Evolutionary conservation across 2,797 vertebrate genomes (phyloP), one percentile per base, ranked within the genome.

Genomic region (Harpagifer antarcticus): DNA sequence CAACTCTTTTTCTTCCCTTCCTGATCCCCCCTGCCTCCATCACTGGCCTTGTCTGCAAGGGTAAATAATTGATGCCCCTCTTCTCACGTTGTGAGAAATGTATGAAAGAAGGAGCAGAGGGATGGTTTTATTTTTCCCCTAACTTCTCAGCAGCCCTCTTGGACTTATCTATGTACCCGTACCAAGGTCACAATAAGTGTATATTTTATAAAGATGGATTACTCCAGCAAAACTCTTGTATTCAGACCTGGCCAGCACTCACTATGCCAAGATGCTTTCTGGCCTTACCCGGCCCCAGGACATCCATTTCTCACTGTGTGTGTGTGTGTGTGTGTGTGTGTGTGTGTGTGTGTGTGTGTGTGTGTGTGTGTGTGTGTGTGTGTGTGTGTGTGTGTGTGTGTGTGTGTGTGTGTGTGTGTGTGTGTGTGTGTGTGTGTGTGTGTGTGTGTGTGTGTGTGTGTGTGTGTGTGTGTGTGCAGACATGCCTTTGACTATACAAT

Each of bases 111-210:
- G 74, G 75, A 78, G 85, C 66, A 66, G 81, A 82, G 69, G 82
- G 68, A 77, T 84, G 84, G 88, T 77, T 86, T 86, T 91, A 91
- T 88, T 90, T 92, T 92, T 91, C 85, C 79, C 68, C 63, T 57
- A 86, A 92, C 90, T 91, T 91, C 72, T 89, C 71, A 77, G 77
- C 63, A 78, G 77, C 80, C 78, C 75, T 83, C 84, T 82, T 42
- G n/a, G 83, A 92, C 88, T 91, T 91, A 92, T 93, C 88, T 88
- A 65, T 85, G 85, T 89, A 91, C 87, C 85, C 61, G 37, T 75
- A 79, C 84, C 93, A 95, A 95, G 94, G 94, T 93, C 93, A 94
- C 82, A 91, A 90, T 84, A 88, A 90, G 87, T 86, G 77, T 90
- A 90, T 91, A 91, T 92, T 91, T 92, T 91, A 92, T 90, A 90